Evolutionary conservation across 2,888 invertebrate genomes (phyloP).

Genomic region (Hedya salicella): DNA sequence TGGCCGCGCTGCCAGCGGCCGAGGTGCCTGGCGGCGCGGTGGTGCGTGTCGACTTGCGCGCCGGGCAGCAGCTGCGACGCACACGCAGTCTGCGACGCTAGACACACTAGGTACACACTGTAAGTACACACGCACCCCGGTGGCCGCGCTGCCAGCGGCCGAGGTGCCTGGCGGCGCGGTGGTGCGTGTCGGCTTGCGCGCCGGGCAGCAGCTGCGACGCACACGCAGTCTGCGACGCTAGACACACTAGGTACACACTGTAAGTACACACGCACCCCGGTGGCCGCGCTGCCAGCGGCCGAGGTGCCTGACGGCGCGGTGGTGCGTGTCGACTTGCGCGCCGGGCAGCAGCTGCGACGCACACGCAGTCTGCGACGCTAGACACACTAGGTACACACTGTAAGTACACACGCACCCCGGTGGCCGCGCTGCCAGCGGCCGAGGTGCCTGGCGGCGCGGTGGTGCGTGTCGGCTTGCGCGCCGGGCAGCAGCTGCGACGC

Average conservation of each 20-base stretch:
- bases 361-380: no score
- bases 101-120: no score
- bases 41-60: not conserved
- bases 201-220: no score
- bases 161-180: slow-evolving; percentile 91
- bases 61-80: no score
- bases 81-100: no score
- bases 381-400: no score
- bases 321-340: slow-evolving; percentile 90
- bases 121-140: not conserved
- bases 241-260: no score
- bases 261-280: not conserved
- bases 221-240: no score
- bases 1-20: slow-evolving; percentile 78
- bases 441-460: slow-evolving; percentile 93
- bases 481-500: slow-evolving; percentile 61
- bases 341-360: slow-evolving; percentile 61
- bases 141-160: slow-evolving; percentile 78
- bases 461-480: slow-evolving; percentile 94
- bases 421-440: slow-evolving; percentile 86
- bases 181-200: not conserved
- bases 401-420: slow-evolving; percentile 81
- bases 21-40: slow-evolving; percentile 91
- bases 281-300: slow-evolving; percentile 78
- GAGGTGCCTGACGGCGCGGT: slow-evolving; percentile 91